Percentiles rank a stretch among this genome's conserved stretches.
These are phyloP conservation scores for Zophobas morio DNA, from an alignment of 1,140 invertebrate species.

Conservation along the genomic window DNA sequence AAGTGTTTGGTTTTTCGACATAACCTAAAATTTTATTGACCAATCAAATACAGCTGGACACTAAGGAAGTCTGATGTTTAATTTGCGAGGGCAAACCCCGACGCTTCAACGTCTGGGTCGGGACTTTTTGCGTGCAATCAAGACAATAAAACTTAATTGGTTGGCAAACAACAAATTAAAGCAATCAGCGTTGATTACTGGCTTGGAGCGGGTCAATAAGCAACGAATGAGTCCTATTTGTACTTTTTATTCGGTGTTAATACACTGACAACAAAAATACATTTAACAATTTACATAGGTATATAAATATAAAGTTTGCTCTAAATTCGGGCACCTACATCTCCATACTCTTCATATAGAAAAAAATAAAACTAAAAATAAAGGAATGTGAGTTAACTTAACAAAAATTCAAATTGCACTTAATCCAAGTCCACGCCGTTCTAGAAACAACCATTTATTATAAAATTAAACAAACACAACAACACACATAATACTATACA, in stretches of 20 bases:
- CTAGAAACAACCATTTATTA: slow-evolving; percentile 11
- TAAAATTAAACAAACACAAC: slow-evolving; percentile 30
- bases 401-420: slow-evolving; percentile 18
- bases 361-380: slow-evolving; percentile 13
- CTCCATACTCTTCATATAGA: slow-evolving; percentile 14
- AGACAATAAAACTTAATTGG: no score
- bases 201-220: not conserved
- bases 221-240: not conserved
- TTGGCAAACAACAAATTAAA: not conserved
- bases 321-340: slow-evolving; percentile 15
- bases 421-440: slow-evolving; percentile 5
- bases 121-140: no score
- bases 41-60: no score
- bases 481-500: slow-evolving; percentile 33
- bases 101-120: no score
- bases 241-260: slow-evolving; percentile 38
- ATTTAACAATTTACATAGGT: slow-evolving; percentile 22
- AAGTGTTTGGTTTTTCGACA: not conserved
- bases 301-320: slow-evolving; percentile 30
- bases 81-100: no score
- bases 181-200: not conserved
- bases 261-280: slow-evolving; percentile 33
- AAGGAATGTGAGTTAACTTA: slow-evolving; percentile 30
- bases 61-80: no score
- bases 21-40: not conserved